Evolutionary conservation across 2,797 vertebrate genomes (phyloP), one percentile per base, ranked within the genome.

Genomic region (Parauchenoglanis punctatus): DNA sequence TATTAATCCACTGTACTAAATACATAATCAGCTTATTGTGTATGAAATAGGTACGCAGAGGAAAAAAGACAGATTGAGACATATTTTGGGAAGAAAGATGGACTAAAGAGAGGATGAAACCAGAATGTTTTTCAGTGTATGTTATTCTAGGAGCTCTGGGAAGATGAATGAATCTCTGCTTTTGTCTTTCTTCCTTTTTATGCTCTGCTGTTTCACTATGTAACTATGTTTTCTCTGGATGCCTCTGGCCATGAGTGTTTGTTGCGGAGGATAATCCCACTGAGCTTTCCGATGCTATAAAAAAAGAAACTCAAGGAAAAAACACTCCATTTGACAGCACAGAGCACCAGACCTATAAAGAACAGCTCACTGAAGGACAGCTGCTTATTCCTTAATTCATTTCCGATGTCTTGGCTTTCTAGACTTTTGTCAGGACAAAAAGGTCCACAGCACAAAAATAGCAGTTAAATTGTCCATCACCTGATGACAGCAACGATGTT

Each of bases 1-100:
- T 86, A 90, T 83, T 83, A 81, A 90, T 85, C 67, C 67, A 76
- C 58, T 67, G 4, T 17, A 78, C 83, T 87, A 86, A 89, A 91
- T 89, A 88, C 88, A 87, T 89, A 63, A 88, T 83, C 20, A 61
- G 35, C 70, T 77, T 61, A 63, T 56, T 85, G 72, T 61, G 18
- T 49, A 81, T 49, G 58, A 61, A 82, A 65, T 77, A 81, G 67
- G 72, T 31, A 65, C 49, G 56, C 44, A 17, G 35, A 63, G 7
- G 31, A 23, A 31, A 67, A 63, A 40, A 85, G 88, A 54, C 28
- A 54, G 82, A 81, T 68, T 31, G 28, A 65, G 65, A 84, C 65
- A 86, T 44, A 28, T 68, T 81, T 73, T 11, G 12, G 65, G 61
- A 65, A 76, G 59, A 88, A 84, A 59, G 44, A 63, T 65, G 31